Evolutionary conservation across 2,113 vertebrate species (phyloP), one percentile per base, ranked within the genome.

Genomic region (Trematocara nigrifrons): DNA sequence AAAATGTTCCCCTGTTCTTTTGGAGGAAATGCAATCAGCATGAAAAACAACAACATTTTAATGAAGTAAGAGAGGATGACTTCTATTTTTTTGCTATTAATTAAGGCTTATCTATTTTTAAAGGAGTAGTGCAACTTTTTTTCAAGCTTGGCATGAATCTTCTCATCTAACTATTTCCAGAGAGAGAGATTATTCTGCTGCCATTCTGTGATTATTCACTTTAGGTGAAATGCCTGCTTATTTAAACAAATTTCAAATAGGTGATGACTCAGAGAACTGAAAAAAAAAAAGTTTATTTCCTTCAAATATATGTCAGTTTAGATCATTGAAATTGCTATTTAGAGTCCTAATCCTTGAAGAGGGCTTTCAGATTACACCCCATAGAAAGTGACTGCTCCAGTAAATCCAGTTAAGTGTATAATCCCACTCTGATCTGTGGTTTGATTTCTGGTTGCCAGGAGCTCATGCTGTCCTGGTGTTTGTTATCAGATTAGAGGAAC

Each of bases 391-490:
- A 51, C 61, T 61, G 6, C 20, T 16, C 16, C 16, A n/a, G 26
- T 51, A 69, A 79, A 81, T 33, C 71, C 12, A 79, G 4, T 45
- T 42, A 31, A 26, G 54, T 45, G 5, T 42, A 18, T 77, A 47
- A 86, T 83, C 47, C 85, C 10, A 16, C 7, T 61, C 64, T 79
- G 45, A 80, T 85, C 79, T 40, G 38, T 49, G 15, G 45, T 87
- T 82, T 85, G 57, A 79, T 81, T 52, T 82, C 10, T 47, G 31
- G 51, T 89, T 82, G 77, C 89, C 31, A 92, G 85, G 29, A 83
- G 35, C 40, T 69, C 20, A 77, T 12, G 8, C 31, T 82, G 20
- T 16, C 18, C 7, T 42, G 42, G 13, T 64, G 31, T 83, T 54
- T 79, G 81, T 80, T 86, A 47, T 64, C 6, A 69, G n/a, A 83